Conservation (phyloP, 2,888 invertebrate genomes). For the Pollenia griseotomentosa region DNA sequence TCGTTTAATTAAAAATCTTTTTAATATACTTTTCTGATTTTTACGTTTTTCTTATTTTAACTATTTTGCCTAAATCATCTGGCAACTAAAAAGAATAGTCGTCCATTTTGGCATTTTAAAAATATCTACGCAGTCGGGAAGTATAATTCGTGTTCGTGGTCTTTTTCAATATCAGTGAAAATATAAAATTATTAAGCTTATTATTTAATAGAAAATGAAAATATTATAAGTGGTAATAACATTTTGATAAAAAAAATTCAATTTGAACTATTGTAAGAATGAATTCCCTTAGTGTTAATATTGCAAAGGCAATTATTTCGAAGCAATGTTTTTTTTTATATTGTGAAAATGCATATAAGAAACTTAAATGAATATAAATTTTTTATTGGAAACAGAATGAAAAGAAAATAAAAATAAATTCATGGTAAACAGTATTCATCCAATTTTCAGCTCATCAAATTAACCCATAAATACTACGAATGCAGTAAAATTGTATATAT, state of each 20-base stretch:
- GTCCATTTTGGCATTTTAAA: conserved; percentile 78
- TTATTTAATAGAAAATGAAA: conserved; percentile 18
- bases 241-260: conserved; percentile 1
- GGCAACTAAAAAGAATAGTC: conserved; percentile 48
- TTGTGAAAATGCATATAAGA: conserved; percentile 43
- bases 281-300: conserved; percentile 33
- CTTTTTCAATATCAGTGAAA: conserved; percentile 45
- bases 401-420: conserved; percentile 39
- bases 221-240: conserved; percentile 35
- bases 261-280: conserved; percentile 41
- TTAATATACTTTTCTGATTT: no score
- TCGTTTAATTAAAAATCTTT: no score
- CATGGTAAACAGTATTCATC: conserved; percentile 33
- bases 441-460: conserved; percentile 26
- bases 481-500: conserved; percentile 51
- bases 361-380: conserved; percentile 40
- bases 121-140: conserved; percentile 79
- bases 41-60: background rate
- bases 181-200: conserved; percentile 39
- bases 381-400: conserved; percentile 11
- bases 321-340: conserved; percentile 53
- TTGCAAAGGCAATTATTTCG: conserved; percentile 31
- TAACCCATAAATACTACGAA: conserved; percentile 49
- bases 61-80: background rate
- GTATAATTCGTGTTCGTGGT: conserved; percentile 73